Conservation (phyloP, 2,113 vertebrate species). For the Semnopithecus entellus region DNA sequence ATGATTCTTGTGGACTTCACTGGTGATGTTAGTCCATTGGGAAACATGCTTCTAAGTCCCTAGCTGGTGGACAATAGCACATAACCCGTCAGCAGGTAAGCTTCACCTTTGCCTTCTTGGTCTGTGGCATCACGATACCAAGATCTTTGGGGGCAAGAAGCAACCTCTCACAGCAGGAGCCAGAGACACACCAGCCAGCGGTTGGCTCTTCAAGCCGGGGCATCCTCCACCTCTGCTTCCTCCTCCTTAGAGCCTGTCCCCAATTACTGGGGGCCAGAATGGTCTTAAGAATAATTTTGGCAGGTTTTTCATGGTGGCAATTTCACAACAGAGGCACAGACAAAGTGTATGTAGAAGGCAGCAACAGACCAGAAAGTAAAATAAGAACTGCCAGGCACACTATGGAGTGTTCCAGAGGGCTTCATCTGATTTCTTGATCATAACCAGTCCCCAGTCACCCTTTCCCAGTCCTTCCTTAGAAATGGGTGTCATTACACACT, state of each 20-base stretch:
- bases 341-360: neutral
- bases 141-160: neutral
- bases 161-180: neutral
- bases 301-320: neutral
- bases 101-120: neutral
- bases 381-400: neutral
- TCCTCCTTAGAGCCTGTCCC: neutral
- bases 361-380: neutral
- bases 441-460: neutral
- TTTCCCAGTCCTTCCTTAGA: neutral
- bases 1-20: neutral
- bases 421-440: neutral
- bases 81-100: neutral
- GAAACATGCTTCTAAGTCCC: neutral
- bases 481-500: neutral
- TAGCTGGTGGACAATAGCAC: neutral
- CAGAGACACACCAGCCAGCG: neutral
- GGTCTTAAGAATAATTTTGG: neutral
- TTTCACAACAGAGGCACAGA: neutral
- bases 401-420: neutral
- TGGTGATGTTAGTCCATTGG: neutral
- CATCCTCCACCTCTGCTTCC: no score
- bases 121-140: neutral
- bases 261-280: neutral
- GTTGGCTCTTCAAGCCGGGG: no score